Evolutionary conservation across 2,888 invertebrate genomes (phyloP), one percentile per base, ranked within the genome.

Genomic region (Amorpha juglandis): DNA sequence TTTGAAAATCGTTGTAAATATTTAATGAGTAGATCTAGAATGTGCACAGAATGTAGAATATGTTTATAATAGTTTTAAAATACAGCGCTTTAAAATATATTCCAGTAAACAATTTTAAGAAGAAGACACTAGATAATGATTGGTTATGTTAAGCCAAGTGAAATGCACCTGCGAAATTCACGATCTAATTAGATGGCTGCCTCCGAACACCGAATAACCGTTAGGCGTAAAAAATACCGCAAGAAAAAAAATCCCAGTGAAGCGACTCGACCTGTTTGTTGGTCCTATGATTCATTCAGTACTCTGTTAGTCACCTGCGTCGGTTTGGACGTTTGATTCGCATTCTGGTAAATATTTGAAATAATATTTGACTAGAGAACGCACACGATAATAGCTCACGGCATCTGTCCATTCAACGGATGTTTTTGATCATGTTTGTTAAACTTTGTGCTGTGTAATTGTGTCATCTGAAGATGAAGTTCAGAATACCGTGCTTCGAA

Each of bases 191-290:
- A 82, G 81, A 79, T 68, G 77, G 78, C 66, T 75, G 70, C 72
- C 75, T 76, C 72, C 67, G 72, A 82, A 81, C 72, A 70, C 74
- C 70, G 70, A 77, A 78, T 70, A 83, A 91, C 92, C 82, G 92
- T 92, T 89, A 89, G 69, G 68, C 70, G 74, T 73, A 77, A 81
- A 86, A 82, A 86, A 87, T 88, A 91, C 90, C 90, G 90, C 88
- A 90, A 90, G 82, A 82, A 83, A 83, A n/a, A 89, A 85, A 83
- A 81, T 84, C 81, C 79, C 85, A 90, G 82, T 82, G 82, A 84
- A 81, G 80, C 83, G 85, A 87, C 88, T 85, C 82, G 86, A 73
- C 76, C 74, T 67, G 67, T 65, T 67, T 67, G 67, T 65, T 67
- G 77, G 75, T 75, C 76, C 86, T 83, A 87, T 92, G 92, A 92